Base-by-base conservation (phyloP, 2,888 invertebrate genomes). In the Cyrtodaria siliqua region DNA sequence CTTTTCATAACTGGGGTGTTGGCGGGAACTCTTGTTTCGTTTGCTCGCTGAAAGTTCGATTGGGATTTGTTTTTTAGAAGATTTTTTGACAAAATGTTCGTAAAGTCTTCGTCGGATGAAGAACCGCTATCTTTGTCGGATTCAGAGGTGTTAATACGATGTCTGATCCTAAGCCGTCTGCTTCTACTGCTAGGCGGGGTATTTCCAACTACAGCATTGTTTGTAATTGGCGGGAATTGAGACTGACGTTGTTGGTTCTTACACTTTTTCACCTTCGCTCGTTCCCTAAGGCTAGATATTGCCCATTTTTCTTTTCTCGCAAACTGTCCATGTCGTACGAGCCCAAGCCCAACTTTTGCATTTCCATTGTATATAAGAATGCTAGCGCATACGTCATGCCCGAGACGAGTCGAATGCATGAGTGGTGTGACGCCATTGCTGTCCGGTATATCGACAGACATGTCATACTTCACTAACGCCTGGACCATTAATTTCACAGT, bases 351-450 rank as follows among this genome's bases (percentile, higher is more conserved):
- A 24, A 83, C 82, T 50, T 79, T 85, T 23, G 86, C 86, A 24
- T 79, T 79, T 0, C 86, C 87, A 24, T 82, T 74, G 14, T 80
- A 64, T 1, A 83, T 76, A 0, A 87, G 64, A 9, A 86, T 86
- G 64, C 82, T 84, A 6, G 79, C 81, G 69, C 87, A 87, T 0
- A 86, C 76, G 40, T 87, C 87, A 53, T 84, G 76, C 16, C 86
- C 84, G 0, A 84, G 79, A 12, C 79, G 61, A 24, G 73, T 56
- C 3, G 86, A 85, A 12, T 82, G 84, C 84, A 86, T 86, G 8
- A 86, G 81, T 2, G 87, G 87, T 0, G 84, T 85, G 9, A 80
- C 56, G 2, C 87, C 85, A 2, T 49, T 50, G 44, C 52, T 60
- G 56, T 86, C 82, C 18, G 83, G 67, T 12, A 83, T 47, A 44